Evolutionary conservation across 2,113 vertebrate species (phyloP).

Genomic region (Oostethus manadensis): DNA sequence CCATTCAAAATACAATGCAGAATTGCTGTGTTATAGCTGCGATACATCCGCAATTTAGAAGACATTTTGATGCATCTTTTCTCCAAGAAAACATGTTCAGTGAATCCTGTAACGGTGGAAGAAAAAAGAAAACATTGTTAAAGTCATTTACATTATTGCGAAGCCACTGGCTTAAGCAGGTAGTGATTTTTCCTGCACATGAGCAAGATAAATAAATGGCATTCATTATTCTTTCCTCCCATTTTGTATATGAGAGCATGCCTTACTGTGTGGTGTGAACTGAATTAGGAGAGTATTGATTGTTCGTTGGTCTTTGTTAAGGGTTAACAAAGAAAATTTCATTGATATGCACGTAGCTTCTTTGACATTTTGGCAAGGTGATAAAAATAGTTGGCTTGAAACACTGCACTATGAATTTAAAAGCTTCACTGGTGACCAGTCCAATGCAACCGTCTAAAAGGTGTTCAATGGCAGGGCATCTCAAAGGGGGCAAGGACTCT

Average conservation of each 20-base stretch:
- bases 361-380: conserved; percentile 51
- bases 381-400: conserved; percentile 44
- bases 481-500: conserved; percentile 11
- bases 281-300: conserved; percentile 39
- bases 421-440: conserved; percentile 29
- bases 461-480: conserved; percentile 23
- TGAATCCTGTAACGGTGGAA: not conserved
- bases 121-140: conserved; percentile 37
- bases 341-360: conserved; percentile 53
- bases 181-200: conserved; percentile 35
- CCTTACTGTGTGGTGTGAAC: conserved; percentile 40
- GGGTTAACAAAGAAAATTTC: conserved; percentile 41
- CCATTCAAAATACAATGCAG: conserved; percentile 11
- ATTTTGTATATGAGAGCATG: conserved; percentile 30
- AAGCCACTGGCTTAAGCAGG: conserved; percentile 18
- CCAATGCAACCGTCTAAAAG: conserved; percentile 7
- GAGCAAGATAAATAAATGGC: conserved; percentile 28
- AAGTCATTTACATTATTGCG: conserved; percentile 14
- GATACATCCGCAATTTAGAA: conserved; percentile 19
- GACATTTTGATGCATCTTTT: conserved; percentile 7
- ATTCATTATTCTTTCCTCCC: conserved; percentile 18
- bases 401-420: conserved; percentile 43
- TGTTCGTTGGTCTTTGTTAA: conserved; percentile 34
- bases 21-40: conserved; percentile 6
- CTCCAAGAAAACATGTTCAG: not conserved